phyloP scores from a whole-genome alignment of 2,888 invertebrate genomes.

The Ariolimax columbianus region DNA sequence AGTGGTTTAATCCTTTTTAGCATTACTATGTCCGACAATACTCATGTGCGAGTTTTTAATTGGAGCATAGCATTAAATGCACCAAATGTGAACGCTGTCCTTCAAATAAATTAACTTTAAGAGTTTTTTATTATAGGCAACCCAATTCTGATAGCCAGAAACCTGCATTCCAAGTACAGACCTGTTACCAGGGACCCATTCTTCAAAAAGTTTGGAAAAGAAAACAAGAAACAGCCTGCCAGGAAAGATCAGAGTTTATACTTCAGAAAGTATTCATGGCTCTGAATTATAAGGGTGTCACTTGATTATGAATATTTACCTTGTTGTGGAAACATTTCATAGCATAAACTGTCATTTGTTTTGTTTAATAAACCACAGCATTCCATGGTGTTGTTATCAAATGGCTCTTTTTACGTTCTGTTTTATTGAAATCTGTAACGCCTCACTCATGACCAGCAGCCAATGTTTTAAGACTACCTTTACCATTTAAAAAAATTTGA shows the following conservation, averaged over 20 bases:
- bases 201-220: constrained; percentile 33
- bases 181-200: constrained; percentile 43
- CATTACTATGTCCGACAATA: no score
- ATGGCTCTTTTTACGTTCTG: no score
- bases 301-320: background rate
- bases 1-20: no score
- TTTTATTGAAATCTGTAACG: no score
- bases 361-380: background rate
- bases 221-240: background rate
- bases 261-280: constrained; percentile 15
- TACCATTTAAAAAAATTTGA: no score
- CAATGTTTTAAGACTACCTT: no score
- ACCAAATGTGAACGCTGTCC: no score
- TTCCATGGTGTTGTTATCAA: background rate
- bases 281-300: no score
- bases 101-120: background rate
- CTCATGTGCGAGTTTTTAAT: no score
- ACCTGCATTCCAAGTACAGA: constrained; percentile 58
- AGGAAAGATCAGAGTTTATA: constrained; percentile 23
- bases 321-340: background rate
- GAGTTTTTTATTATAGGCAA: constrained; percentile 56
- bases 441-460: no score
- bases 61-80: no score
- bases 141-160: constrained; percentile 54
- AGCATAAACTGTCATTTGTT: no score